phyloP scores from a whole-genome alignment of 1,140 invertebrate species.

The Anastatus disparis region DNA sequence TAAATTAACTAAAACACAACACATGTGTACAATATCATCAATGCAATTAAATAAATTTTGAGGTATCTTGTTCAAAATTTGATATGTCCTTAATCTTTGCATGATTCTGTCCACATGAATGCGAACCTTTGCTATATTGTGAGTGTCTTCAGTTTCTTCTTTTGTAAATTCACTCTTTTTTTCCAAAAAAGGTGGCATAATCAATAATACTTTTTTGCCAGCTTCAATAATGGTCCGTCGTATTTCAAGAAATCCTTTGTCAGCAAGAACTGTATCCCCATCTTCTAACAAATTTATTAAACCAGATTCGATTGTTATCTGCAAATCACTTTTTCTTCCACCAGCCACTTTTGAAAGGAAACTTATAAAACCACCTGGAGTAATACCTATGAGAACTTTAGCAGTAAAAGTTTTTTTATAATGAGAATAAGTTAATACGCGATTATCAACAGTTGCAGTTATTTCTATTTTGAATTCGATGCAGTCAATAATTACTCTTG shows the following conservation, averaged over 20 bases:
- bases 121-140: slow-evolving; percentile 52
- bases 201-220: slow-evolving; percentile 44
- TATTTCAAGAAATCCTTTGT: slow-evolving; percentile 55
- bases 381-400: slow-evolving; percentile 56
- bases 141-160: no score
- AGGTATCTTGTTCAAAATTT: slow-evolving; percentile 49
- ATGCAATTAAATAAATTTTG: slow-evolving; percentile 28
- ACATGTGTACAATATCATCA: no score
- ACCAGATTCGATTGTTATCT: slow-evolving; percentile 39
- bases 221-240: slow-evolving; percentile 41
- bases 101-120: slow-evolving; percentile 58
- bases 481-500: slow-evolving; percentile 61
- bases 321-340: slow-evolving; percentile 44
- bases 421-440: slow-evolving; percentile 53
- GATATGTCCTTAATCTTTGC: slow-evolving; percentile 49
- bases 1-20: no score
- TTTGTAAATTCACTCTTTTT: slow-evolving; percentile 44
- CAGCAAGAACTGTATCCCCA: slow-evolving; percentile 57
- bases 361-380: slow-evolving; percentile 57
- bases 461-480: no score
- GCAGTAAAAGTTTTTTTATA: slow-evolving; percentile 62
- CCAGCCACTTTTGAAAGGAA: slow-evolving; percentile 59
- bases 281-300: slow-evolving; percentile 58
- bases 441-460: slow-evolving; percentile 47
- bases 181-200: slow-evolving; percentile 53